Evolutionary conservation across 2,113 vertebrate species (phyloP).

Genomic region (Platysternon megacephalum): DNA sequence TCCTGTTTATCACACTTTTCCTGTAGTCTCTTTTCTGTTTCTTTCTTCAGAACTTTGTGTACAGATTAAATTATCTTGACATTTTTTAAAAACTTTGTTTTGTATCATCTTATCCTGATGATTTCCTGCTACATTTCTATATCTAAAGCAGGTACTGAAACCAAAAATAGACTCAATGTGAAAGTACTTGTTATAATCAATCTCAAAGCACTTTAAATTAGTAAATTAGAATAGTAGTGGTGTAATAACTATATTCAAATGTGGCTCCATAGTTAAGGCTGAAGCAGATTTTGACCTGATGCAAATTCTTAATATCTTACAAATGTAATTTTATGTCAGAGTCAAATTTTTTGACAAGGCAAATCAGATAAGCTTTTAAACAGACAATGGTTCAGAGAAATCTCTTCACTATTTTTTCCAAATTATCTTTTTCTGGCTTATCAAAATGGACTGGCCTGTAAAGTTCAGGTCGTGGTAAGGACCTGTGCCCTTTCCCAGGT

Average conservation of each 20-base stretch:
- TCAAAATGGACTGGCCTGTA: too few species aligned
- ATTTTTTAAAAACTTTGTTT: not conserved
- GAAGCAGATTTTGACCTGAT: not conserved
- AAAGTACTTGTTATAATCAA: not conserved
- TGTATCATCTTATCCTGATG: not conserved
- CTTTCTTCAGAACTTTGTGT: not conserved
- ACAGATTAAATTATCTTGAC: not conserved
- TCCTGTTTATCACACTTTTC: not conserved
- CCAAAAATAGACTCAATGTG: not conserved
- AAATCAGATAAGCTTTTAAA: too few species aligned
- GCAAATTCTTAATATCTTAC: not conserved
- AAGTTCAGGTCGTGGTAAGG: too few species aligned
- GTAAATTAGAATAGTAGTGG: not conserved
- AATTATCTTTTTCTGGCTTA: too few species aligned
- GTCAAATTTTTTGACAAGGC: not conserved
- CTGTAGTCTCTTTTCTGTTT: not conserved
- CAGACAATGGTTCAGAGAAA: too few species aligned
- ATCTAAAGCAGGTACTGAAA: not conserved
- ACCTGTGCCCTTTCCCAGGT: too few species aligned
- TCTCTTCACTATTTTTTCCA: too few species aligned
- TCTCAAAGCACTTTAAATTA: not conserved
- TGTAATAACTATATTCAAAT: rapidly evolving
- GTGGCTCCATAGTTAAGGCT: not conserved
- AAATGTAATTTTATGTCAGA: not conserved
- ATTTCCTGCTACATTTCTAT: not conserved